A percentile compares a stretch with the other conserved stretches of the same genome.
phyloP scores from a whole-genome alignment of 2,113 vertebrate genomes.

The Macheiramphus alcinus region DNA sequence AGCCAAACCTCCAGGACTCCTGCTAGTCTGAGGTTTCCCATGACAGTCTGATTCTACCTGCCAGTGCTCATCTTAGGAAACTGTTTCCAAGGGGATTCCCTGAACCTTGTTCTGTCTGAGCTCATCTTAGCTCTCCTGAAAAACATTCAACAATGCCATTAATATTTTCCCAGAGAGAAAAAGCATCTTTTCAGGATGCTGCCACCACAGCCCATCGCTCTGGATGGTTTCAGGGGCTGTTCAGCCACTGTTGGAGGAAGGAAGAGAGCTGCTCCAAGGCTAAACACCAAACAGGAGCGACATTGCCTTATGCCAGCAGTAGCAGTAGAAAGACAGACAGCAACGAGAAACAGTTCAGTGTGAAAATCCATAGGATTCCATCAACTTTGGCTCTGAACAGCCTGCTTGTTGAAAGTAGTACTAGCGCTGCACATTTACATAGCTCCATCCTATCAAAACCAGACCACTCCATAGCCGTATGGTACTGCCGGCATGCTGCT shows the following conservation, averaged over 20 bases:
- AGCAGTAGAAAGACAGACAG: neutral
- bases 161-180: neutral
- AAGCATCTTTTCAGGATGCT: neutral
- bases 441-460: neutral
- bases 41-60: neutral
- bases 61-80: neutral
- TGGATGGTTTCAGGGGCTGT: neutral
- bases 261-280: neutral
- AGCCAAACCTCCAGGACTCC: neutral
- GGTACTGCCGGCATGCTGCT: neutral
- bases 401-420: neutral
- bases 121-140: neutral
- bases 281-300: neutral
- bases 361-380: neutral
- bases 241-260: neutral
- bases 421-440: neutral
- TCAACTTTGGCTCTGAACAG: neutral
- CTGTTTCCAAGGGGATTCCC: neutral
- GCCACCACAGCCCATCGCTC: neutral
- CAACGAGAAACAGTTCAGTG: neutral
- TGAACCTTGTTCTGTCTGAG: neutral
- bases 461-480: accelerated
- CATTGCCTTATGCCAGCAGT: neutral
- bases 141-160: neutral
- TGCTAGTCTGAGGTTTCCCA: neutral